Base-by-base conservation (phyloP, 1,140 invertebrate genomes). In the Trachelipus rathkii region DNA sequence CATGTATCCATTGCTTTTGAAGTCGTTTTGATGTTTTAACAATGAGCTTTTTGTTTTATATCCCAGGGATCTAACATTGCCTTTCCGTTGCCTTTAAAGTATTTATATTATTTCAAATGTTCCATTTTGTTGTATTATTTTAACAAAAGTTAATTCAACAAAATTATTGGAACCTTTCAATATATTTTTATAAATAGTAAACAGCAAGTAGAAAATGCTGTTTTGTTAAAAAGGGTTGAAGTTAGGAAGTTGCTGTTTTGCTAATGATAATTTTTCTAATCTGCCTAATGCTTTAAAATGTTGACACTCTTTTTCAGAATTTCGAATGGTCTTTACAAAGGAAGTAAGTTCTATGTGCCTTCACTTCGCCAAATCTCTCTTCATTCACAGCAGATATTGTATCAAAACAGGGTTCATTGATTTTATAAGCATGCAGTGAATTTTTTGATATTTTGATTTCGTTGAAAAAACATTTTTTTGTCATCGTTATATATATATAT, bases 251-350 rank as follows among this genome's bases (percentile, higher is more conserved):
- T 60, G 50, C 50, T 60, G 50, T 60, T 10, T 15, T 60, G 50
- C 11, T 13, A 60, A 60, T 2, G 1, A 4, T 60, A 13, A 60
- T 60, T 60, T 60, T 60, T 60, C 11, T 19, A 60, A 15, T 60
- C 3, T 60, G n/a, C 50, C 50, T 60, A 60, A 60, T 60, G 9
- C 15, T 8, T 60, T 13, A 60, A 15, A 60, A 60, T 60, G 50
- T 60, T 60, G 50, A 19, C 11, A 60, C 50, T 60, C 1, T 60
- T 60, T 60, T 60, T 60, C 50, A 60, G 50, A 60, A n/a, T n/a
- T 60, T 60, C 50, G 50, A 60, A 60, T 60, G 50, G 50, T 19
- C 50, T 60, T 3, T 60, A 60, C 50, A 60, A 60, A 60, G 50
- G 50, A 60, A 60, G 50, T 60, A 60, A 60, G 50, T 60, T 13